Base-by-base conservation (phyloP, 2,113 vertebrate genomes). In the Peucedramus taeniatus region DNA sequence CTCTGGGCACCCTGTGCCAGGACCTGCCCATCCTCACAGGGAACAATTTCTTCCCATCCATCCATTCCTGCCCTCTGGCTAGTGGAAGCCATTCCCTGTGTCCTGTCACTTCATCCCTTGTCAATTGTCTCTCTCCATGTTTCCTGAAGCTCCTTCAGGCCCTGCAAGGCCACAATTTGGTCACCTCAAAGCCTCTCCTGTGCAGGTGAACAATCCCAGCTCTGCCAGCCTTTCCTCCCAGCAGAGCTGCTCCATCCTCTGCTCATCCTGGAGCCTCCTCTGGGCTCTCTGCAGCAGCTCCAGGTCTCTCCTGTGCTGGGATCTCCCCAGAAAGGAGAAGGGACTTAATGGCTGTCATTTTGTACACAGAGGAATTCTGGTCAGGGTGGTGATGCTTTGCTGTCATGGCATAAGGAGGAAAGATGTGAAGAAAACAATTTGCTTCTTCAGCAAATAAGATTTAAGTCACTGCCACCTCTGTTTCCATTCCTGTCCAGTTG, bases 31-130 rank as follows among this genome's bases (percentile, higher is more conserved):
- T 10, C 5, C 30, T 71, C 6, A 0, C 5, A 49, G 11, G 7
- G 7, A 35, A 22, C 3, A 23, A 30, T 6, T 45, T n/a, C 39
- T n/a, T n/a, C n/a, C n/a, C n/a, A n/a, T n/a, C 4, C 16, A 45
- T 10, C 39, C 1, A 10, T 0, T 1, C 13, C 39, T 8, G 1
- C 19, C 0, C 8, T 37, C 17, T 39, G 10, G 0, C 21, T n/a
- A 50, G 3, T 44, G 0, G 51, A 57, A 59, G 33, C 8, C 37
- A 37, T 50, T 33, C 31, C 12, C 18, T 3, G 1, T 23, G 7
- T 37, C 50, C 50, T 13, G 4, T 33, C 49, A 0, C 27, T 27
- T 21, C 35, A 80, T 0, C 8, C 44, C 31, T 5, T 88, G 15
- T 2, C 1, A 21, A 7, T 11, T 4, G 5, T 50, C 31, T 27